Evolutionary conservation across 2,797 vertebrate genomes (phyloP).

Genomic region (Neomorphus geoffroyi): DNA sequence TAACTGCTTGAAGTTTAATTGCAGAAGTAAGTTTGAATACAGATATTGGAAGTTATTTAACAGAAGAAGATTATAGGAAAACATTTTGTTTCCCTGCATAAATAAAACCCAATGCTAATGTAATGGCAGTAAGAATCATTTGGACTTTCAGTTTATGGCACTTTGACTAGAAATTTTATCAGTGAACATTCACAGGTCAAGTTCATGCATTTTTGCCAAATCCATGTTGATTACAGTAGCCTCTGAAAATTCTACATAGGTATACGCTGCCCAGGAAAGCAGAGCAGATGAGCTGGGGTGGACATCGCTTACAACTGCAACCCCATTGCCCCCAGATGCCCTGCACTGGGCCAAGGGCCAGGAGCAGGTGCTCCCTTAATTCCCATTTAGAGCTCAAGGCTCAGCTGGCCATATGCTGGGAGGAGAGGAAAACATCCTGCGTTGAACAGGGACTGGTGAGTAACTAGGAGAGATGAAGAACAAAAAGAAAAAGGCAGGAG

Average conservation of each 20-base stretch:
- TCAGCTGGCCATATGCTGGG: not conserved
- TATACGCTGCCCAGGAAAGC: not conserved
- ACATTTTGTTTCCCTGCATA: not conserved
- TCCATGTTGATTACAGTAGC: not conserved
- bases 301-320: not conserved
- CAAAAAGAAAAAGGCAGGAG: not conserved
- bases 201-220: not conserved
- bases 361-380: not conserved
- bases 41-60: not conserved
- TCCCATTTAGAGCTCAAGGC: not conserved
- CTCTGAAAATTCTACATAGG: not conserved
- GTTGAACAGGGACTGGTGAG: not conserved
- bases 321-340: not conserved
- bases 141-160: not conserved
- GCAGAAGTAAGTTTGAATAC: not conserved
- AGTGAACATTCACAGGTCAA: rapidly evolving
- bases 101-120: not conserved
- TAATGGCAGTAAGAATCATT: not conserved
- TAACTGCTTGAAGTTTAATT: not conserved
- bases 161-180: not conserved
- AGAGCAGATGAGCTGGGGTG: not conserved
- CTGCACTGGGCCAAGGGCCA: not conserved
- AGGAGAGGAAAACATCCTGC: not conserved
- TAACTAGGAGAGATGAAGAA: not conserved
- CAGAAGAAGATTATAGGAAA: not conserved